phyloP scores from a whole-genome alignment of 2,797 vertebrate species.

The Telmatherina bonti region DNA sequence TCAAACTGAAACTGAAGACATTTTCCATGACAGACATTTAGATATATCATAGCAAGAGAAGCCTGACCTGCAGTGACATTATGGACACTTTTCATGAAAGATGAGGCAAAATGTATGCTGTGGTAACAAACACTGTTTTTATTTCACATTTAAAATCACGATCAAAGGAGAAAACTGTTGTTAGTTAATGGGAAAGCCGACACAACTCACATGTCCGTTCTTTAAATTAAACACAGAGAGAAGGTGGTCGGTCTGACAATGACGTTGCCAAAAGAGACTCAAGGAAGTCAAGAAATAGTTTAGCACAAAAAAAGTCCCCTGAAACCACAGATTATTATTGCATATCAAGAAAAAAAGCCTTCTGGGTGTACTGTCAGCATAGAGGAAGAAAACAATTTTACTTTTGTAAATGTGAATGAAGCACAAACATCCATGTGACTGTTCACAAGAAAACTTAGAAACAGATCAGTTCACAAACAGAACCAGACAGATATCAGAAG shows the following conservation, averaged over 20 bases:
- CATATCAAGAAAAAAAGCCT: not conserved
- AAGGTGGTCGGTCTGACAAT: constrained; percentile 7
- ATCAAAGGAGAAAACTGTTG: not conserved
- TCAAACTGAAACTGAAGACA: not conserved
- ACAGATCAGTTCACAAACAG: too few relatives aligned
- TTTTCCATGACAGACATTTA: not conserved
- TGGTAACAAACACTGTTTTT: not conserved
- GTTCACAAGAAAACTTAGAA: not conserved
- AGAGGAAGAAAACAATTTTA: constrained; percentile 2
- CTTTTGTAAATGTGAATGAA: not conserved
- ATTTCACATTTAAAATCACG: not conserved
- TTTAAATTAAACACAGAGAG: constrained; percentile 4
- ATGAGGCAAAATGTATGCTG: not conserved
- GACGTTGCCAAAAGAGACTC: constrained; percentile 3
- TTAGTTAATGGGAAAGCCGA: not conserved
- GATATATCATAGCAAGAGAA: not conserved
- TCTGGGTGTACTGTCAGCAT: not conserved
- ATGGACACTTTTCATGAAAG: too few relatives aligned
- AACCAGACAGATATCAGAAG: too few relatives aligned
- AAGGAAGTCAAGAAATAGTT: constrained; percentile 34
- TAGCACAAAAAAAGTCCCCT: not conserved
- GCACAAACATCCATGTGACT: not conserved
- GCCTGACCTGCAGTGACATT: too few relatives aligned
- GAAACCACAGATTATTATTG: constrained; percentile 12
- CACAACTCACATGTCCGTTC: not conserved